Percentiles rank a stretch among this genome's conserved stretches.
Conservation (phyloP, 2,797 vertebrate species). For the Neopelma chrysocephalum region DNA sequence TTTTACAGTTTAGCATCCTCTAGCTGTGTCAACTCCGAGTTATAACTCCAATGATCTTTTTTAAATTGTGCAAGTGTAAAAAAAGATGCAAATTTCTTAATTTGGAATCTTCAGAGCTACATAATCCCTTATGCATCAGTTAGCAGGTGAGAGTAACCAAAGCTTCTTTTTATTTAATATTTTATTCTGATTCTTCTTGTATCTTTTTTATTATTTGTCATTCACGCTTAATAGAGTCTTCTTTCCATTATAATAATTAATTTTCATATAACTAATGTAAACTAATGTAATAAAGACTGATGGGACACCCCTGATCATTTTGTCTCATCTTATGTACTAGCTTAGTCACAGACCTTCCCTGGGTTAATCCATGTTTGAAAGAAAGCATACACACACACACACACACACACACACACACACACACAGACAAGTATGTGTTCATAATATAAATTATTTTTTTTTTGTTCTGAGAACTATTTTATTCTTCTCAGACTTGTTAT, state of each 20-base stretch:
- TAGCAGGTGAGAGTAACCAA: slow-evolving; percentile 21
- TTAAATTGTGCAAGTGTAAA: slow-evolving; percentile 42
- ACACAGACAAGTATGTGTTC: not conserved
- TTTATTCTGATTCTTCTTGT: not conserved
- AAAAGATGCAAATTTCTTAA: not conserved
- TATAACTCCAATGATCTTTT: slow-evolving; percentile 31
- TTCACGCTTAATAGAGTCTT: not conserved
- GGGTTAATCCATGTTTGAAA: not conserved
- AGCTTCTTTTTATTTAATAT: not conserved
- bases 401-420: too few species aligned
- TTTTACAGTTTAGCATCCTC: slow-evolving; percentile 45
- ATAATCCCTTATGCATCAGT: slow-evolving; percentile 45
- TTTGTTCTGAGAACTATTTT: not conserved
- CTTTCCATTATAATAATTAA: not conserved
- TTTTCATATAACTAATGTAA: not conserved
- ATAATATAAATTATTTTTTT: not conserved
- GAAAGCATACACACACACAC: not conserved
- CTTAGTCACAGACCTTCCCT: not conserved
- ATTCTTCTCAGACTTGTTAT: not conserved
- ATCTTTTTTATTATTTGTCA: not conserved
- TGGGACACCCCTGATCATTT: not conserved
- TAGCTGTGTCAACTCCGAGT: slow-evolving; percentile 51
- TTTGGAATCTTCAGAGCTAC: slow-evolving; percentile 41
- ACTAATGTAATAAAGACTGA: not conserved
- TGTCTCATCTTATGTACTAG: not conserved